These are phyloP conservation scores for Vultur gryphus DNA, from an alignment of 2,797 vertebrate genomes.

Conservation along the genomic window DNA sequence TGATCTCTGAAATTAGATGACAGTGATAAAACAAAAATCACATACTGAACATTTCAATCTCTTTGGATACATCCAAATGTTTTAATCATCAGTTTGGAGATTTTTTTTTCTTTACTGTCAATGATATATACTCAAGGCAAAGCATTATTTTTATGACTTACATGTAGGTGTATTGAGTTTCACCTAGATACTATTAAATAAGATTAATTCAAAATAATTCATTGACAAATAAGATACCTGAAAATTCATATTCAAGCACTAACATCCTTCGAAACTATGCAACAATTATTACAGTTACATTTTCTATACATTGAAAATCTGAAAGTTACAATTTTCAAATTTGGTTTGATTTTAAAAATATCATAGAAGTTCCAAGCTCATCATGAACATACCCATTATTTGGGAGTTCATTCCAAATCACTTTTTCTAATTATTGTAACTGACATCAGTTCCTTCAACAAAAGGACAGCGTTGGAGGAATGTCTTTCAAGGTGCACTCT, in stretches of 20 bases:
- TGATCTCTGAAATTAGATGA: constrained; percentile 85
- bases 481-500: not conserved
- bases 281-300: not conserved
- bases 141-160: not conserved
- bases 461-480: not conserved
- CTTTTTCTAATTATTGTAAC: not conserved
- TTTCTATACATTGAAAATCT: not conserved
- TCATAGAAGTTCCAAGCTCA: not conserved
- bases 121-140: not conserved
- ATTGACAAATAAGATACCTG: not conserved
- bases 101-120: not conserved
- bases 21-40: not conserved
- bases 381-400: not conserved
- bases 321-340: not conserved
- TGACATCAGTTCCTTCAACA: not conserved
- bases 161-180: not conserved
- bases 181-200: not conserved
- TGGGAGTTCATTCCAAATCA: not conserved
- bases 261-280: not conserved
- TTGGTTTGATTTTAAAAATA: not conserved
- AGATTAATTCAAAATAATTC: not conserved
- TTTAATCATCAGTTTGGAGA: not conserved
- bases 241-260: not conserved
- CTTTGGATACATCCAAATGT: not conserved
- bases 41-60: not conserved